Evolutionary conservation across 2,888 invertebrate genomes (phyloP).

Genomic region (Dendrolimus houi): DNA sequence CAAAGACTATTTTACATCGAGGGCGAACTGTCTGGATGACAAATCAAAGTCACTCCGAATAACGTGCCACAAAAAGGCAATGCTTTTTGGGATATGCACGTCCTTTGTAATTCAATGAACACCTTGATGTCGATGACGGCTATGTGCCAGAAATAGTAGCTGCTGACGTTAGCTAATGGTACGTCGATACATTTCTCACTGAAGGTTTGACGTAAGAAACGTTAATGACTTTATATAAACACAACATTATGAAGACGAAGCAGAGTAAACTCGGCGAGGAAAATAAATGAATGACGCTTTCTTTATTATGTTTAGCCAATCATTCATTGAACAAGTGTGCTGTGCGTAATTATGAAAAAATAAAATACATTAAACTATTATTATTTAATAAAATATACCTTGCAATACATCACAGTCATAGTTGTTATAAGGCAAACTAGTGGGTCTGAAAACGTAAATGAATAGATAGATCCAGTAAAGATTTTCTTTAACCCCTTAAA

Average conservation of each 20-base stretch:
- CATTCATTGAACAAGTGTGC: neutral
- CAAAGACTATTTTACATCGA: slow-evolving; percentile 5
- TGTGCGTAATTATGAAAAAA: no score
- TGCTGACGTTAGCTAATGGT: slow-evolving; percentile 44
- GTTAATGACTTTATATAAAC: slow-evolving; percentile 49
- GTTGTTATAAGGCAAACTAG: no score
- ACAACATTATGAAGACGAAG: slow-evolving; percentile 17
- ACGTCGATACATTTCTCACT: slow-evolving; percentile 38
- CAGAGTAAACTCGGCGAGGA: slow-evolving; percentile 17
- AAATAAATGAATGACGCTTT: slow-evolving; percentile 4
- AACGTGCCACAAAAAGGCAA: slow-evolving; percentile 28
- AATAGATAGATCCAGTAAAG: no score
- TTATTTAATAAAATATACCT: no score
- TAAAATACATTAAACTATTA: no score
- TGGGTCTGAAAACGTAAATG: no score
- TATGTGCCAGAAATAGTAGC: slow-evolving; percentile 48
- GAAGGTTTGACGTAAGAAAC: slow-evolving; percentile 55
- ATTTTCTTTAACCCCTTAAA: no score
- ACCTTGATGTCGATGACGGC: slow-evolving; percentile 45
- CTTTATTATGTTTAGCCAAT: neutral
- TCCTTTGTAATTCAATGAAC: slow-evolving; percentile 39
- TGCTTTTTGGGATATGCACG: slow-evolving; percentile 20
- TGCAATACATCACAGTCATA: no score
- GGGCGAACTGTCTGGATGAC: slow-evolving; percentile 31
- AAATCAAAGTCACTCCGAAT: slow-evolving; percentile 30